phyloP scores from a whole-genome alignment of 2,797 vertebrate species.

The Protosalanx chinensis region DNA sequence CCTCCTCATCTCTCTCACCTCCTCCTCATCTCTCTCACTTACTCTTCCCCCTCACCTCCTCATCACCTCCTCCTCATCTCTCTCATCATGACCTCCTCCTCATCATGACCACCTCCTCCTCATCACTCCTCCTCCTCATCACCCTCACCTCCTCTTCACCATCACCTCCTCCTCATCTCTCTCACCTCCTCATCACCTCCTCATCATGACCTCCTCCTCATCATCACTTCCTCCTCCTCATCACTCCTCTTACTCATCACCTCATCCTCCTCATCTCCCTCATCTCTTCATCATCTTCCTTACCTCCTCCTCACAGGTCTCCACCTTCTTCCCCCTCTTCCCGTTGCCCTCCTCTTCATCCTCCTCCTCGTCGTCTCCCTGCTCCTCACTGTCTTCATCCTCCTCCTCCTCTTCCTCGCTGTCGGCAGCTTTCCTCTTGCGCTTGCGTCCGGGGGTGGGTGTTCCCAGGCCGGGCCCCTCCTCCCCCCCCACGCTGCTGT shows the following conservation, averaged over 20 bases:
- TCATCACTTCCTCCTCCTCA: conserved; percentile 85
- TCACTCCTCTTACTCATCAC: conserved; percentile 87
- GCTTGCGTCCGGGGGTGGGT: conserved; percentile 74
- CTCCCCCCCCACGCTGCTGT: conserved; percentile 73
- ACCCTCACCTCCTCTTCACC: conserved; percentile 84
- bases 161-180: conserved; percentile 90
- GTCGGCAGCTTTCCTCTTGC: conserved; percentile 84
- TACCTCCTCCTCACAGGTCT: conserved; percentile 84
- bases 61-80: conserved; percentile 36
- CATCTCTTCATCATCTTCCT: conserved; percentile 85
- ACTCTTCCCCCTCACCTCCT: conserved; percentile 76
- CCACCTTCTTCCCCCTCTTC: conserved; percentile 84
- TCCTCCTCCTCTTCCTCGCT: conserved; percentile 88
- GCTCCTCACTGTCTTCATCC: conserved; percentile 87
- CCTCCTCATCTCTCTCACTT: conserved; percentile 87
- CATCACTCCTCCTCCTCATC: conserved; percentile 82
- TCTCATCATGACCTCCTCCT: conserved; percentile 65
- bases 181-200: conserved; percentile 72
- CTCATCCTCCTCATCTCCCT: conserved; percentile 82
- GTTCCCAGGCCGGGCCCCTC: conserved; percentile 72
- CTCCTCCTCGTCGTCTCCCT: conserved; percentile 84
- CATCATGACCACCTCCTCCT: conserved; percentile 85
- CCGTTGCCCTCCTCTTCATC: conserved; percentile 84
- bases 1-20: conserved; percentile 82
- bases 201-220: conserved; percentile 85